Percentiles rank a stretch among this genome's conserved stretches.
phyloP scores from a whole-genome alignment of 2,888 invertebrate genomes.

The Galeruca laticollis region DNA sequence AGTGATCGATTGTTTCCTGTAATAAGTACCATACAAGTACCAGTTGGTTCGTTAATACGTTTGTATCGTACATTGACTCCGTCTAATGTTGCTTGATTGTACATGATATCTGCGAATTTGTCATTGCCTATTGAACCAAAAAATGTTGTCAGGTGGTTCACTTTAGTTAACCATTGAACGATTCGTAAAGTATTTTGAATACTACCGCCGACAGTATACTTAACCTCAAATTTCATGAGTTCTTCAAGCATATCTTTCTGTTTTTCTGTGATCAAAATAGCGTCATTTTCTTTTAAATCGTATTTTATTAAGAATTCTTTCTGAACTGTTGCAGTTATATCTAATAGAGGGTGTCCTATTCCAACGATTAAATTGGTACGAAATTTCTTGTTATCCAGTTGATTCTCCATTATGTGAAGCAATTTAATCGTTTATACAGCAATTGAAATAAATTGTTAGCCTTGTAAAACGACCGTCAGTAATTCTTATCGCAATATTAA shows the following conservation, averaged over 20 bases:
- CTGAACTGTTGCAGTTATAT: slow-evolving; percentile 88
- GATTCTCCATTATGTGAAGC: background rate
- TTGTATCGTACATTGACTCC: slow-evolving; percentile 94
- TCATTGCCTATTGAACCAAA: slow-evolving; percentile 97
- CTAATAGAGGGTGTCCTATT: slow-evolving; percentile 95
- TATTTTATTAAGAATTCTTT: slow-evolving; percentile 86
- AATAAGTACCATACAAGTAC: slow-evolving; percentile 96
- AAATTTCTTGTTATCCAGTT: background rate
- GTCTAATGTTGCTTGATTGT: slow-evolving; percentile 80
- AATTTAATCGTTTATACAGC: background rate
- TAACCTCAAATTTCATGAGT: slow-evolving; percentile 80
- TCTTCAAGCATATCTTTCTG: slow-evolving; percentile 90
- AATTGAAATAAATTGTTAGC: background rate
- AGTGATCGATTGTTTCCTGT: slow-evolving; percentile 91
- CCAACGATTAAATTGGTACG: slow-evolving; percentile 85
- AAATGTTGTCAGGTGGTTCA: slow-evolving; percentile 84
- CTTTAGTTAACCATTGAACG: slow-evolving; percentile 90
- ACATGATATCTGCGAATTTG: slow-evolving; percentile 86
- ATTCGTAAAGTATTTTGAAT: slow-evolving; percentile 95
- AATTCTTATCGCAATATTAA: background rate
- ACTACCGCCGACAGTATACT: slow-evolving; percentile 86
- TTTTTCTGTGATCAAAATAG: slow-evolving; percentile 91
- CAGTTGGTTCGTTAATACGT: slow-evolving; percentile 84
- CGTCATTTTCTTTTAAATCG: slow-evolving; percentile 89
- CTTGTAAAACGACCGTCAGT: background rate